phyloP scores from a whole-genome alignment of 2,113 vertebrate genomes.

The Takifugu flavidus region DNA sequence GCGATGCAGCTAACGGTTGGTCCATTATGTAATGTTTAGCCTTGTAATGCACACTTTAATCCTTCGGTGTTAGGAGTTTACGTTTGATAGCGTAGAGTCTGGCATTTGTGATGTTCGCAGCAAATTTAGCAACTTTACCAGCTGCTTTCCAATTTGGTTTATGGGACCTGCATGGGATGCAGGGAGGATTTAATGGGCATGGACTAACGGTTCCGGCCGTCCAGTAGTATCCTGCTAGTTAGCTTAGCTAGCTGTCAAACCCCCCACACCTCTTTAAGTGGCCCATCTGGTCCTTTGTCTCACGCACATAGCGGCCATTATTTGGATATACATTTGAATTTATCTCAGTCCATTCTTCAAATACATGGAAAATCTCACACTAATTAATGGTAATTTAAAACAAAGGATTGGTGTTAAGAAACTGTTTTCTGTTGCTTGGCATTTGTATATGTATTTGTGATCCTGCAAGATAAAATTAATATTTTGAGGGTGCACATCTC shows the following conservation, averaged over 20 bases:
- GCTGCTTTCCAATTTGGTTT: neutral
- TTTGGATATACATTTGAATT: too few relatives aligned
- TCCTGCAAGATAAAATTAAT: too few relatives aligned
- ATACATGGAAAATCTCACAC: too few relatives aligned
- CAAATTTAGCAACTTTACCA: neutral
- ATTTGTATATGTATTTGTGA: too few relatives aligned
- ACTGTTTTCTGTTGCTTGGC: neutral
- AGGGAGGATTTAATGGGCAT: neutral
- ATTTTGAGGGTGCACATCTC: too few relatives aligned
- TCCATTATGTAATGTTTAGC: conserved; percentile 50
- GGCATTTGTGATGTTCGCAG: neutral
- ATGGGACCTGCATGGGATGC: neutral
- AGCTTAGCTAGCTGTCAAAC: conserved; percentile 16
- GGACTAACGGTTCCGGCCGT: neutral
- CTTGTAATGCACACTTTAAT: conserved; percentile 25
- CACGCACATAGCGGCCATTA: neutral
- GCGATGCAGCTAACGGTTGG: conserved; percentile 25
- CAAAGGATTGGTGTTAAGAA: too few relatives aligned
- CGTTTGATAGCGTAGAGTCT: neutral
- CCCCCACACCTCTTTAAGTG: conserved; percentile 6
- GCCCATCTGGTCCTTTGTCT: conserved; percentile 62
- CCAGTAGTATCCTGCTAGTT: neutral
- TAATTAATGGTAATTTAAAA: too few relatives aligned
- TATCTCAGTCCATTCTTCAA: too few relatives aligned
- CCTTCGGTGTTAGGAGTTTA: neutral